phyloP scores from a whole-genome alignment of 2,797 vertebrate genomes.

The Sorex maritimensis region DNA sequence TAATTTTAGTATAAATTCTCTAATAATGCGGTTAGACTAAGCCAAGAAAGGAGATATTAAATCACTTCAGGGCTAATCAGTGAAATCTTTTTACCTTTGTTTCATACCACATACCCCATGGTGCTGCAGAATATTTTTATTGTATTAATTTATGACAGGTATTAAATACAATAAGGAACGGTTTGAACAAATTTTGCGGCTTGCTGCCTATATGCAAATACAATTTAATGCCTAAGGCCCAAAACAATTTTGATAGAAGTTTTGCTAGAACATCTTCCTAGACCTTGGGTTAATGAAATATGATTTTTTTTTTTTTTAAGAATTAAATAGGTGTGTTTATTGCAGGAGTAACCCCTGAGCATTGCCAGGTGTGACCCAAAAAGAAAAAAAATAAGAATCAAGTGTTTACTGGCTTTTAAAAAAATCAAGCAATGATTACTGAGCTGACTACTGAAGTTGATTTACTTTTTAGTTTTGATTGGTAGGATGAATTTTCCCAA shows the following conservation, averaged over 20 bases:
- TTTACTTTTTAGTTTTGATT: constrained; percentile 17
- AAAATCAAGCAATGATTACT: constrained; percentile 25
- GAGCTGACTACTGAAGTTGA: constrained; percentile 31
- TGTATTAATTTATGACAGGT: constrained; percentile 63
- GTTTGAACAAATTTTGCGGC: not conserved
- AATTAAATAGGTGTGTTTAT: not conserved
- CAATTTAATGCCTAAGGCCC: constrained; percentile 17
- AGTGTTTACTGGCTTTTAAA: not conserved
- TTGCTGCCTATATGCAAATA: constrained; percentile 60
- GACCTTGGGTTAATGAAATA: constrained; percentile 30
- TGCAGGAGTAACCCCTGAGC: not conserved
- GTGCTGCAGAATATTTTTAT: constrained; percentile 59
- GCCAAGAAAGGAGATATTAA: not conserved
- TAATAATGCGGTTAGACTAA: not conserved
- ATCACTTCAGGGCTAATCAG: not conserved
- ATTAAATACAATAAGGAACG: constrained; percentile 36
- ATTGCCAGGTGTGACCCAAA: too few relatives aligned
- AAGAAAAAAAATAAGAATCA: too few relatives aligned
- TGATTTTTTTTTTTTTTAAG: constrained; percentile 19
- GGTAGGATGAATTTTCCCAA: not conserved
- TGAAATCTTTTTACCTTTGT: not conserved
- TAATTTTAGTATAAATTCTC: constrained; percentile 45
- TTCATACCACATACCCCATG: not conserved
- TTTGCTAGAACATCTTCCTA: constrained; percentile 50
- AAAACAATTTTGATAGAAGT: not conserved